Percentiles rank a stretch among this genome's conserved stretches.
These are phyloP conservation scores for Schizopygopsis pylzovi DNA, from an alignment of 2,797 vertebrate species.

Conservation along the genomic window DNA sequence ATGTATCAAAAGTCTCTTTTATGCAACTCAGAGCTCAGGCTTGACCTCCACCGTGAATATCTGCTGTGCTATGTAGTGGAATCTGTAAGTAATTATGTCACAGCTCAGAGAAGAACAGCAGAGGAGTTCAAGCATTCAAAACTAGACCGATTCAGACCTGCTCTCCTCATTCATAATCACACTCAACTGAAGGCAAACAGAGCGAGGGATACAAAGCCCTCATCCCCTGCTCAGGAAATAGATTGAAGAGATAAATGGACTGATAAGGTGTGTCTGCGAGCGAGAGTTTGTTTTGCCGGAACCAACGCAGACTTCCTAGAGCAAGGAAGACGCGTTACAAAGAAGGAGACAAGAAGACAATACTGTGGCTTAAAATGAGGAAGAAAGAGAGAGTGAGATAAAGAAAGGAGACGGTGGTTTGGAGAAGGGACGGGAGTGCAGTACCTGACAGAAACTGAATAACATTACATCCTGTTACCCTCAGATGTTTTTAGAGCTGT, in stretches of 20 bases:
- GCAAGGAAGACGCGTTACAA: constrained; percentile 43
- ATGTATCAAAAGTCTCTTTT: constrained; percentile 60
- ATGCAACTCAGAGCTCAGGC: constrained; percentile 51
- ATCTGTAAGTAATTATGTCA: constrained; percentile 66
- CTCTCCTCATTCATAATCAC: constrained; percentile 55
- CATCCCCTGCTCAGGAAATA: constrained; percentile 59
- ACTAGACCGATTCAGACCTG: constrained; percentile 50
- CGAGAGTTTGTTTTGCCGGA: constrained; percentile 52
- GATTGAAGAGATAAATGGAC: constrained; percentile 58
- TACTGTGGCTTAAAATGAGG: constrained; percentile 32
- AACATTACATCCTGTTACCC: constrained; percentile 2
- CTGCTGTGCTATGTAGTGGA: constrained; percentile 48
- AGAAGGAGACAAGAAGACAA: constrained; percentile 42
- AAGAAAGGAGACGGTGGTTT: constrained; percentile 28
- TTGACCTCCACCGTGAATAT: constrained; percentile 57
- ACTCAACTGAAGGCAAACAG: constrained; percentile 47
- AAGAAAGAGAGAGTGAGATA: constrained; percentile 20
- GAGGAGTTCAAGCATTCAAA: constrained; percentile 50
- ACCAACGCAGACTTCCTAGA: constrained; percentile 45
- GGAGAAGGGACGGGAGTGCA: not conserved
- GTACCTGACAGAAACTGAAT: constrained; percentile 13
- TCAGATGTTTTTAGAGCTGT: not conserved
- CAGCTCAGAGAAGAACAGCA: constrained; percentile 49
- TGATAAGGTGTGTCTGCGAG: constrained; percentile 50
- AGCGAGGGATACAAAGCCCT: constrained; percentile 50